Conservation (phyloP, 2,113 vertebrate species). For the Chamaea fasciata region DNA sequence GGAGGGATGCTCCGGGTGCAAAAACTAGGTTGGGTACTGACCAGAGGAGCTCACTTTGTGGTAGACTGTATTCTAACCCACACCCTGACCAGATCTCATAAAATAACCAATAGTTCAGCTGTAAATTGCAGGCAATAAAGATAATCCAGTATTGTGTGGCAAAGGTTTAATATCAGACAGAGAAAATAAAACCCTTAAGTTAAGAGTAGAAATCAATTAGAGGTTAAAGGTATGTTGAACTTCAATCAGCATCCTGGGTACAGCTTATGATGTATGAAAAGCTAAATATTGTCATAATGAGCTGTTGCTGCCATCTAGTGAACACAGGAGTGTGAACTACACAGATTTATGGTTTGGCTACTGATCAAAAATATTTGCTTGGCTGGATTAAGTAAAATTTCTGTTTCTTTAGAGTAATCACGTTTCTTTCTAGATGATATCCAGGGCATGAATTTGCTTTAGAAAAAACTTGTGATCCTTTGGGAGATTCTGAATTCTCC, state of each 20-base stretch:
- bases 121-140: neutral
- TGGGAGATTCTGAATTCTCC: neutral
- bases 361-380: neutral
- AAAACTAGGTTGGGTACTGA: neutral
- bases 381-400: neutral
- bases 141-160: neutral
- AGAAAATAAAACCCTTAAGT: neutral
- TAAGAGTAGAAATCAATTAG: neutral
- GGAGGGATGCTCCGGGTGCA: neutral
- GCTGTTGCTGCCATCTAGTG: constrained; percentile 52
- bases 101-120: neutral
- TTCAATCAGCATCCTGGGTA: neutral
- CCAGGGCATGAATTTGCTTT: neutral
- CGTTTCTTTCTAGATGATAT: neutral
- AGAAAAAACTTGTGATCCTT: neutral
- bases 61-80: neutral
- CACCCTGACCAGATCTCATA: neutral
- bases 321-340: neutral
- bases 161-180: neutral
- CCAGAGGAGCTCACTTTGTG: neutral
- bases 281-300: neutral
- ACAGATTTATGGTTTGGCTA: neutral
- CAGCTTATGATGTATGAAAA: neutral
- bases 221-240: neutral
- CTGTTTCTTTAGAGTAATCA: neutral